Evolutionary conservation across 2,797 vertebrate species (phyloP).

Genomic region (Crypturellus tataupa): DNA sequence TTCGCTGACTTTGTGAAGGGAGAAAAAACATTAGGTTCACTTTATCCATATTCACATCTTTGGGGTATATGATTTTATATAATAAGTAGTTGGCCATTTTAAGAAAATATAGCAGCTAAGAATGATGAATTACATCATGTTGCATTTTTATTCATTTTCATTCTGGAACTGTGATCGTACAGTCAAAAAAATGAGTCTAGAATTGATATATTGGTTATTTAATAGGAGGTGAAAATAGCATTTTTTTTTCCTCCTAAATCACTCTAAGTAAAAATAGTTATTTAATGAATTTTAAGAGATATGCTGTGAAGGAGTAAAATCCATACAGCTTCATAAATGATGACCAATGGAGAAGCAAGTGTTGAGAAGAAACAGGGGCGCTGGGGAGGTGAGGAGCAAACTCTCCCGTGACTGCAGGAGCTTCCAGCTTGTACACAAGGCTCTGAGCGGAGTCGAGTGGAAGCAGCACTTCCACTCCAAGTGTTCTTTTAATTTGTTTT

Average conservation of each 20-base stretch:
- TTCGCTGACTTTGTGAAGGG: constrained; percentile 16
- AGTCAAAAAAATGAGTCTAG: neutral
- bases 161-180: constrained; percentile 37
- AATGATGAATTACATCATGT: constrained; percentile 41
- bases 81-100: constrained; percentile 51
- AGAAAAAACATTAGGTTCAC: constrained; percentile 24
- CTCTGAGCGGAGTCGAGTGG: neutral
- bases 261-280: neutral
- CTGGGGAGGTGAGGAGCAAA: neutral
- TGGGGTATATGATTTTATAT: constrained; percentile 42
- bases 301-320: neutral
- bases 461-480: neutral
- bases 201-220: constrained; percentile 26
- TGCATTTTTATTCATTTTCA: constrained; percentile 61
- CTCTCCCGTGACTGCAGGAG: no score
- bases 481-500: neutral
- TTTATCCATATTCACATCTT: constrained; percentile 52
- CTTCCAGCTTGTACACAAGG: neutral
- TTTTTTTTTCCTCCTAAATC: neutral
- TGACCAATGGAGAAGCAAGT: neutral
- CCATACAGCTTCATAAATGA: neutral
- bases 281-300: neutral
- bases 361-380: neutral
- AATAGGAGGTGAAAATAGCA: neutral
- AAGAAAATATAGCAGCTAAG: constrained; percentile 43